These are phyloP conservation scores for Pedetes capensis DNA, from an alignment of 2,113 vertebrate species.

Conservation along the genomic window DNA sequence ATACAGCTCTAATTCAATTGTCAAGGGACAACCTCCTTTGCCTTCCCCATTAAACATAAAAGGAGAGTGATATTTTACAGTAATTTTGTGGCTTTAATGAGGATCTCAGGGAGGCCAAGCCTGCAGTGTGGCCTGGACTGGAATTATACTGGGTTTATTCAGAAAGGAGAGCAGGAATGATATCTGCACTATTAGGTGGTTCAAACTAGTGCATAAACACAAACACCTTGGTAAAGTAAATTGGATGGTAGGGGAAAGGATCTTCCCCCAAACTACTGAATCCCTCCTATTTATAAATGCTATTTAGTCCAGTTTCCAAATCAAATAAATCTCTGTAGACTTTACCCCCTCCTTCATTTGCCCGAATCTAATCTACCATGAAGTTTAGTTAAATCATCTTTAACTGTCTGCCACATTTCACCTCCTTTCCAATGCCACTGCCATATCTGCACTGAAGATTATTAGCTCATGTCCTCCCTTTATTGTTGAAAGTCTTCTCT, in stretches of 20 bases:
- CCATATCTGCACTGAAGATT: not conserved
- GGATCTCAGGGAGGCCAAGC: not conserved
- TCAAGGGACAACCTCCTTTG: not conserved
- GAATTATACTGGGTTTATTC: not conserved
- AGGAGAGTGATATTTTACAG: not conserved
- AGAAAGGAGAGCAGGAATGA: not conserved
- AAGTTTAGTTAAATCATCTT: not conserved
- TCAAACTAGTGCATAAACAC: not conserved
- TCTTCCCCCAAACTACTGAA: not conserved
- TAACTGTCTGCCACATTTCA: not conserved
- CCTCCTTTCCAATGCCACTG: not conserved
- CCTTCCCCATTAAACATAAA: not conserved
- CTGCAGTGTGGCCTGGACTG: not conserved
- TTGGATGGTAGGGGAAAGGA: not conserved
- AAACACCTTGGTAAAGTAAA: not conserved
- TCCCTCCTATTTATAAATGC: not conserved
- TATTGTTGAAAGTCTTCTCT: not conserved
- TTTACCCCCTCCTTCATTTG: no score
- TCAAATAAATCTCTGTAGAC: not conserved
- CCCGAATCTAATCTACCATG: not conserved
- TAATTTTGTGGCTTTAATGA: not conserved
- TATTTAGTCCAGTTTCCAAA: not conserved
- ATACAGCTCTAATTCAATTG: fast-evolving
- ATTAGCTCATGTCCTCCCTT: not conserved
- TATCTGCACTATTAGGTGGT: not conserved